A percentile compares a stretch with the other conserved stretches of the same genome.
phyloP scores from a whole-genome alignment of 2,888 invertebrate species.

The Mythimna loreyi region DNA sequence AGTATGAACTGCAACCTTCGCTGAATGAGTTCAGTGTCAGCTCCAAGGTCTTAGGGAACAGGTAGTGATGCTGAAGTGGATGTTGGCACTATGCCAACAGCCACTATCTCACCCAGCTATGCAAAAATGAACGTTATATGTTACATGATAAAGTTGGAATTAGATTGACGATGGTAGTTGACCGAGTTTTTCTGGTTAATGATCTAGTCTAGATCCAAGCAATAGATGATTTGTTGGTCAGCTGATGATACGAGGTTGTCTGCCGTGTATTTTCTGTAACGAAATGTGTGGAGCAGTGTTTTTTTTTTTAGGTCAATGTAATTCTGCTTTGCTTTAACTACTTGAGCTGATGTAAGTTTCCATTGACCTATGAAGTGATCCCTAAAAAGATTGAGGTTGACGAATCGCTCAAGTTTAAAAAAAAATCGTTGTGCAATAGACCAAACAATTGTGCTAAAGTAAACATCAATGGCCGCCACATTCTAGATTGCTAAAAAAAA shows the following conservation, averaged over 20 bases:
- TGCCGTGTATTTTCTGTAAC: constrained; percentile 9
- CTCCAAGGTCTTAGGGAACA: constrained; percentile 75
- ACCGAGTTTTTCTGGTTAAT: constrained; percentile 59
- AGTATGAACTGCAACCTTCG: constrained; percentile 60
- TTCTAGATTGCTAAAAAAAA: neutral
- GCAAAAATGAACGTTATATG: constrained; percentile 36
- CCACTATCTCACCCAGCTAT: constrained; percentile 1
- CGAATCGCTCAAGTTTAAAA: neutral
- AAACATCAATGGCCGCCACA: constrained; percentile 5
- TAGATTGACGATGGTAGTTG: constrained; percentile 17
- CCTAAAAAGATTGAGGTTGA: neutral
- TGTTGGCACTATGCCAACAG: constrained; percentile 60
- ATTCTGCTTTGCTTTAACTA: neutral
- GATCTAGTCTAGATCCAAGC: constrained; percentile 49
- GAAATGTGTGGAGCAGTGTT: constrained; percentile 6
- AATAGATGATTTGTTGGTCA: constrained; percentile 25
- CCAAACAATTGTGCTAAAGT: constrained; percentile 16
- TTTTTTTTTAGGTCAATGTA: neutral
- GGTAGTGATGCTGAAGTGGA: constrained; percentile 68
- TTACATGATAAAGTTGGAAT: constrained; percentile 1
- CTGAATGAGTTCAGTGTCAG: constrained; percentile 74
- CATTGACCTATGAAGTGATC: constrained; percentile 2
- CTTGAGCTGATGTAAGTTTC: constrained; percentile 2
- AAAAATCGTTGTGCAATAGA: constrained; percentile 1
- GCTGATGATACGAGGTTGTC: constrained; percentile 20